Conservation (phyloP, 53 echinoderm and acorn worm species). For the Paracentrotus lividus region DNA sequence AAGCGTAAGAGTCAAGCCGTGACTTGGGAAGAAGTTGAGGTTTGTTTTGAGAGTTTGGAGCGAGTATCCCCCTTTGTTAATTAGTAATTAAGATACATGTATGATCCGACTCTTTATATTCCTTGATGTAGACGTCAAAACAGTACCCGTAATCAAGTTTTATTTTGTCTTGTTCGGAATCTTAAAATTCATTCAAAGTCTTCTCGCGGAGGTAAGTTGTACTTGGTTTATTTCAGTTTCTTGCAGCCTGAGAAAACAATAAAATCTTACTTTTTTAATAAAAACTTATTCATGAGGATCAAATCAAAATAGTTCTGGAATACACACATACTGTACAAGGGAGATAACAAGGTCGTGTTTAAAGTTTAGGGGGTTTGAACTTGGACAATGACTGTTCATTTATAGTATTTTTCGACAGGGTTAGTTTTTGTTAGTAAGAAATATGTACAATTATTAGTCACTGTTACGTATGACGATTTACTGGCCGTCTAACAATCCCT, state of each 20-base stretch:
- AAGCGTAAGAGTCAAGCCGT: neutral
- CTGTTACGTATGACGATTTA: neutral
- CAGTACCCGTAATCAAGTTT: constrained; percentile 23
- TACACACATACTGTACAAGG: neutral
- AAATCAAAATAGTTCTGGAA: neutral
- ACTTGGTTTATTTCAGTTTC: constrained; percentile 36
- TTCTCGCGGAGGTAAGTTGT: neutral
- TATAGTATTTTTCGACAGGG: neutral
- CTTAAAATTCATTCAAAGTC: neutral
- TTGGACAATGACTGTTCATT: neutral
- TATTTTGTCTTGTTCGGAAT: constrained; percentile 16
- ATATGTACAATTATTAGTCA: neutral
- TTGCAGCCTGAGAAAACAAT: constrained; percentile 39
- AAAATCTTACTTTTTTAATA: neutral
- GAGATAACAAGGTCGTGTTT: neutral
- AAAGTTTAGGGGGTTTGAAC: neutral
- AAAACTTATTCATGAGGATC: constrained; percentile 3
- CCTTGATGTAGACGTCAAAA: neutral
- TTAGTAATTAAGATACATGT: neutral
- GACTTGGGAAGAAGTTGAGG: neutral
- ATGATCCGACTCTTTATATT: neutral
- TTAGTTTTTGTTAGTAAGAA: neutral
- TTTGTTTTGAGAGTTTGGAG: neutral
- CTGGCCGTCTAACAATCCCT: neutral
- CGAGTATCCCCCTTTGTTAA: neutral